Conservation (phyloP, 2,113 vertebrate species). For the Phylloscopus whistleri region DNA sequence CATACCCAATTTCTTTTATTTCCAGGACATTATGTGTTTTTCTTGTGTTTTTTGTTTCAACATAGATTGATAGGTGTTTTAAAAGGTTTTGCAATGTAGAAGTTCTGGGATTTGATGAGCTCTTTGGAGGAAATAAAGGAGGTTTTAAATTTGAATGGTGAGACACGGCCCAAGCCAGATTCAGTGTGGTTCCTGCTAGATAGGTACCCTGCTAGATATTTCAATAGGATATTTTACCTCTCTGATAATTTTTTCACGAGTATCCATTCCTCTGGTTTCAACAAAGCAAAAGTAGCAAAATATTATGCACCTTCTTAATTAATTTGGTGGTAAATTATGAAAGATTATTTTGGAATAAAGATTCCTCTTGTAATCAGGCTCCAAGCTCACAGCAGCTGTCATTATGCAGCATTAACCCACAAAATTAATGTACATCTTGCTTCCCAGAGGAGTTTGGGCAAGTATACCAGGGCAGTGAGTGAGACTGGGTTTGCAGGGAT, state of each 20-base stretch:
- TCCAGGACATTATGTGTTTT: neutral
- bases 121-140: neutral
- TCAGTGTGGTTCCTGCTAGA: neutral
- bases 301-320: neutral
- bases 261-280: neutral
- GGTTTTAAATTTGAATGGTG: neutral
- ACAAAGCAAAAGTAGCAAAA: conserved; percentile 6
- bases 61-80: neutral
- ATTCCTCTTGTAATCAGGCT: neutral
- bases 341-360: neutral
- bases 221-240: neutral
- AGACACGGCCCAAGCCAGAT: neutral
- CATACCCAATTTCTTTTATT: neutral
- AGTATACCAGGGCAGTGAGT: neutral
- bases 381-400: neutral
- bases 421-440: neutral
- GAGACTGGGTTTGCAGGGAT: neutral
- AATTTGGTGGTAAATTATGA: neutral
- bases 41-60: neutral
- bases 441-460: neutral
- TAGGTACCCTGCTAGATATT: neutral
- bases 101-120: neutral
- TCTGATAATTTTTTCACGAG: neutral
- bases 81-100: neutral
- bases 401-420: neutral